Percentiles rank a stretch among this genome's conserved stretches.
Conservation (phyloP, 2,888 invertebrate species). For the Patella depressa region DNA sequence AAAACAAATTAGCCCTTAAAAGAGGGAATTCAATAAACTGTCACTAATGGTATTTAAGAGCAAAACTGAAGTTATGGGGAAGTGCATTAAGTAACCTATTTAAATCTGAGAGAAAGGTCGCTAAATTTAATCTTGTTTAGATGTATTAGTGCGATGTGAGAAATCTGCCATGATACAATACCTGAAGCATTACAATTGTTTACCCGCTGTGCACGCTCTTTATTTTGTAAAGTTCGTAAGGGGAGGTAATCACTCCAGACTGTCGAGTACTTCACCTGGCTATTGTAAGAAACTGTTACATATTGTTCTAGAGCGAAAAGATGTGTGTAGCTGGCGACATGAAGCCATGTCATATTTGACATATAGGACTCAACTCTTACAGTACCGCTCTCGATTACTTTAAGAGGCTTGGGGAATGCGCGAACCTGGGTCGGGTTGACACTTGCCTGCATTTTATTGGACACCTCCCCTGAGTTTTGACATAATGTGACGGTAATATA, state of each 20-base stretch:
- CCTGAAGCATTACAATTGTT: neutral
- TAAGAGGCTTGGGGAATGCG: neutral
- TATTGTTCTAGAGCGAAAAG: neutral
- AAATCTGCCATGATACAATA: constrained; percentile 7
- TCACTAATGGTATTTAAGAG: too few species aligned
- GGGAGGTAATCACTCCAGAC: neutral
- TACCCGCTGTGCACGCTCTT: neutral
- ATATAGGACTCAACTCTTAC: neutral
- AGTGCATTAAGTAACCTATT: constrained; percentile 7
- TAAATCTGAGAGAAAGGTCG: neutral
- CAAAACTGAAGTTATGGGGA: neutral
- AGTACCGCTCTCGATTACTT: neutral
- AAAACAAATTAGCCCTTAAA: too few species aligned
- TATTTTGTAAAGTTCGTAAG: neutral
- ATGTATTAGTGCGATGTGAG: neutral
- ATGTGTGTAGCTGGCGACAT: neutral
- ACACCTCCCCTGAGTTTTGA: neutral
- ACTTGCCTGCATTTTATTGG: neutral
- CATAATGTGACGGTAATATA: constrained; percentile 5
- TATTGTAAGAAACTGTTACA: constrained; percentile 2
- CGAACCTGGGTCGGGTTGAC: neutral
- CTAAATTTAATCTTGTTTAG: constrained; percentile 10
- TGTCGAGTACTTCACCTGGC: constrained; percentile 9
- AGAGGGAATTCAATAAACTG: too few species aligned
- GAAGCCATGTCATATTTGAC: constrained; percentile 1